Evolutionary conservation across 2,113 vertebrate species (phyloP).

Genomic region (Hystrix cristata): DNA sequence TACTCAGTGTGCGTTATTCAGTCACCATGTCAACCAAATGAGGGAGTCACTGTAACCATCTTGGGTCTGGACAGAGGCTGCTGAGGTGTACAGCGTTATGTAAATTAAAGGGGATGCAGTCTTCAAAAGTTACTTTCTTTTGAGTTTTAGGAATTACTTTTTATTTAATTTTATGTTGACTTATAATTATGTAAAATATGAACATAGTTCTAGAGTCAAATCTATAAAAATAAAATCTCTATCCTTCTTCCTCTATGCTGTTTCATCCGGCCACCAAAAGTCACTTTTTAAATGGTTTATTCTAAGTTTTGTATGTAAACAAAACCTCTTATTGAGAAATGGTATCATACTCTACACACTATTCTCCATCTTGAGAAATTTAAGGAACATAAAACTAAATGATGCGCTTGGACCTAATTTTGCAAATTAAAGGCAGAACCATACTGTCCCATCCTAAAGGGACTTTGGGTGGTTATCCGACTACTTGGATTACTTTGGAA

Average conservation of each 20-base stretch:
- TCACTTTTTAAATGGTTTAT: background rate
- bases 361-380: background rate
- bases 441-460: background rate
- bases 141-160: slow-evolving; percentile 23
- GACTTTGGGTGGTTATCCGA: background rate
- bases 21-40: background rate
- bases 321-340: background rate
- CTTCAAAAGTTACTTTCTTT: background rate
- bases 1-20: background rate
- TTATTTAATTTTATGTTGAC: background rate
- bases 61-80: background rate
- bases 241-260: background rate
- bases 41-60: background rate
- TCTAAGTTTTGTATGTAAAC: background rate
- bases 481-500: background rate
- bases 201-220: slow-evolving; percentile 14
- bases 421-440: background rate
- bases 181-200: slow-evolving; percentile 23
- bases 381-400: slow-evolving; percentile 22
- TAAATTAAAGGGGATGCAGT: background rate
- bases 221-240: background rate
- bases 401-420: background rate
- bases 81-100: background rate
- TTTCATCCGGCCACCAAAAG: background rate
- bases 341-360: background rate